Evolutionary conservation across 2,888 invertebrate genomes (phyloP).

Genomic region (Acleris holmiana): DNA sequence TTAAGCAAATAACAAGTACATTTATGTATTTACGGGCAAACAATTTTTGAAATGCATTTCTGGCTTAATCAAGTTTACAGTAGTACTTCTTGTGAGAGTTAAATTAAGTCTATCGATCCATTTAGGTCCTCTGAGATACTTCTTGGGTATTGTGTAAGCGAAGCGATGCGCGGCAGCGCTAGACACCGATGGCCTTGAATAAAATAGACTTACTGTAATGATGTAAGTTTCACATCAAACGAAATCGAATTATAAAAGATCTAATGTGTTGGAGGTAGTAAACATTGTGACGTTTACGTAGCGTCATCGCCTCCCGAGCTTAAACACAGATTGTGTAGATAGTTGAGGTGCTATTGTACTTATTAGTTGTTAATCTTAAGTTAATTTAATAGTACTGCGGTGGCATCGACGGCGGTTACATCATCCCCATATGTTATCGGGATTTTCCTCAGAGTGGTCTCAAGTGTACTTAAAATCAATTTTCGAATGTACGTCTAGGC

Average conservation of each 20-base stretch:
- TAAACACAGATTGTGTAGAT: constrained; percentile 16
- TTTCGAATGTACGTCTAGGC: constrained; percentile 8
- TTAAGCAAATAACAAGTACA: too few relatives aligned
- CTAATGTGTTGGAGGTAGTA: constrained; percentile 15
- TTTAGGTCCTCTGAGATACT: too few relatives aligned
- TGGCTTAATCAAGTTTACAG: too few relatives aligned
- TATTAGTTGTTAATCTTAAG: constrained; percentile 34
- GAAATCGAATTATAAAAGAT: constrained; percentile 34
- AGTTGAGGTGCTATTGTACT: constrained; percentile 34
- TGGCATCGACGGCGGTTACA: constrained; percentile 10
- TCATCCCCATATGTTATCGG: constrained; percentile 15
- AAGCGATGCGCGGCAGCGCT: neutral
- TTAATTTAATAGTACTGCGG: constrained; percentile 22
- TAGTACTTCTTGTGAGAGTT: too few relatives aligned
- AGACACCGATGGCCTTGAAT: neutral
- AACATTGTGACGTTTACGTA: constrained; percentile 17
- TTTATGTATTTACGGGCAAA: too few relatives aligned
- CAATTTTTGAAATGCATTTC: too few relatives aligned
- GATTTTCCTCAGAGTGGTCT: constrained; percentile 22
- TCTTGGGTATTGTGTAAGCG: too few relatives aligned
- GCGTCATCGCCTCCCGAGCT: constrained; percentile 1
- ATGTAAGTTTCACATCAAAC: constrained; percentile 4
- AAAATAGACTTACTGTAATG: neutral
- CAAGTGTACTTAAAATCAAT: constrained; percentile 34
- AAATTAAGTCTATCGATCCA: too few relatives aligned